Percentiles rank a stretch among this genome's conserved stretches.
phyloP scores from a whole-genome alignment of 2,888 invertebrate species.

The Drosophila rubida region DNA sequence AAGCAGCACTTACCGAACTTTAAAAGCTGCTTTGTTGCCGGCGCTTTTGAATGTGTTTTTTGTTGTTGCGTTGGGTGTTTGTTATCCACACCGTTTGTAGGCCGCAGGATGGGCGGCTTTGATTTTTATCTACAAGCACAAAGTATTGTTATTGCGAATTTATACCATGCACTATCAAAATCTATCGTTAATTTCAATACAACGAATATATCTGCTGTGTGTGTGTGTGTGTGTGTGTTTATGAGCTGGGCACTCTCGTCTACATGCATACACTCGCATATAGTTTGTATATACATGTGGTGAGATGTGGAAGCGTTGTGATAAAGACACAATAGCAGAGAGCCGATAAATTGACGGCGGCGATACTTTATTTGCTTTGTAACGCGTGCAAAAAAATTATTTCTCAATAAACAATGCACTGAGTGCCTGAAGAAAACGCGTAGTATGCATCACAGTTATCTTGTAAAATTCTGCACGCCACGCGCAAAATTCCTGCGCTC shows the following conservation, averaged over 20 bases:
- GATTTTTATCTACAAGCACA: conserved; percentile 44
- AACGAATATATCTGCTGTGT: conserved; percentile 3
- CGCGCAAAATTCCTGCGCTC: conserved; percentile 49
- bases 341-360: conserved; percentile 42
- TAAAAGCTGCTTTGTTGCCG: conserved; percentile 20
- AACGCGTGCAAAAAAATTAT: conserved; percentile 52
- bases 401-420: conserved; percentile 31
- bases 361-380: conserved; percentile 43
- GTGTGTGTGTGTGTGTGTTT: conserved; percentile 7
- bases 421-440: conserved; percentile 6
- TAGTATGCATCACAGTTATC: conserved; percentile 23
- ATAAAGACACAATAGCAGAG: conserved; percentile 43
- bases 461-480: conserved; percentile 34
- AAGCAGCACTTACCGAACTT: conserved; percentile 41
- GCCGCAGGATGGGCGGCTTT: conserved; percentile 54
- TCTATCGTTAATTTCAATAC: conserved; percentile 13
- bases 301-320: conserved; percentile 23
- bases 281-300: background rate
- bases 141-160: conserved; percentile 31
- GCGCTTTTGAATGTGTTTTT: conserved; percentile 27
- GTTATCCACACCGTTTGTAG: conserved; percentile 23
- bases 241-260: conserved; percentile 10
- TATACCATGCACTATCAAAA: conserved; percentile 23
- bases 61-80: background rate
- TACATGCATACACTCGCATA: background rate